These are phyloP conservation scores for Lytechinus variegatus DNA, from an alignment of 35 echinoderm and acorn worm species.

Conservation along the genomic window DNA sequence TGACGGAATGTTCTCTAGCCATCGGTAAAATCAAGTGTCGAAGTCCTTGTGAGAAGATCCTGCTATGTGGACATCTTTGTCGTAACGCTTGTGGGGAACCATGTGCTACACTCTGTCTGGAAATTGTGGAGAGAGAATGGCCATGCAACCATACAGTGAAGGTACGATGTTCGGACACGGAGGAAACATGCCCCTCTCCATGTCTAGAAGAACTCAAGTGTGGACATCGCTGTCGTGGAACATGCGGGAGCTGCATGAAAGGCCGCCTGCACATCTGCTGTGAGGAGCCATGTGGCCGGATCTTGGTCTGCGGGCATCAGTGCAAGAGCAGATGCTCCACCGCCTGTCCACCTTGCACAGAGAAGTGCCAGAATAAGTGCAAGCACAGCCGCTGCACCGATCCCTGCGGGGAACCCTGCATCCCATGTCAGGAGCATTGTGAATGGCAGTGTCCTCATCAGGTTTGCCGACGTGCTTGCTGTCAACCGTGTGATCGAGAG, in stretches of 20 bases:
- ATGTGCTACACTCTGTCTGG: conserved; percentile 19
- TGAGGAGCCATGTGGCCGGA: conserved; percentile 57
- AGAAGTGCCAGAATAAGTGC: conserved; percentile 68
- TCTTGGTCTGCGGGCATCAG: conserved; percentile 68
- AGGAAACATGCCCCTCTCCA: conserved; percentile 7
- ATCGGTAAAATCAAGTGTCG: conserved; percentile 23
- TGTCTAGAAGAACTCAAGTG: conserved; percentile 60
- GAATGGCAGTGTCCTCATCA: conserved; percentile 65
- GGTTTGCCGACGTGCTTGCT: conserved; percentile 51
- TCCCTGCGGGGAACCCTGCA: conserved; percentile 61
- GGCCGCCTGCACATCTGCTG: conserved; percentile 65
- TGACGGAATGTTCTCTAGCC: conserved; percentile 5
- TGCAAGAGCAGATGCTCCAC: conserved; percentile 57
- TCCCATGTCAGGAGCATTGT: conserved; percentile 60
- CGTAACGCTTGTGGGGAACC: conserved; percentile 51
- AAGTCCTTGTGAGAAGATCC: conserved; percentile 68
- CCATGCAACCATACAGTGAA: conserved; percentile 44
- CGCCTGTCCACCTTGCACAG: conserved; percentile 69
- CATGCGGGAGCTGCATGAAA: conserved; percentile 66
- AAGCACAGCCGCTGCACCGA: conserved; percentile 61
- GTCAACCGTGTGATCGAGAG: conserved; percentile 52
- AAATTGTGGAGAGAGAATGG: conserved; percentile 24
- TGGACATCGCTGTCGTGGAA: conserved; percentile 68
- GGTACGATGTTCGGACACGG: conserved; percentile 25
- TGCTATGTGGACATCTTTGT: conserved; percentile 54